These are phyloP conservation scores for Magallana angulata DNA, from an alignment of 1,140 invertebrate genomes.

Conservation along the genomic window DNA sequence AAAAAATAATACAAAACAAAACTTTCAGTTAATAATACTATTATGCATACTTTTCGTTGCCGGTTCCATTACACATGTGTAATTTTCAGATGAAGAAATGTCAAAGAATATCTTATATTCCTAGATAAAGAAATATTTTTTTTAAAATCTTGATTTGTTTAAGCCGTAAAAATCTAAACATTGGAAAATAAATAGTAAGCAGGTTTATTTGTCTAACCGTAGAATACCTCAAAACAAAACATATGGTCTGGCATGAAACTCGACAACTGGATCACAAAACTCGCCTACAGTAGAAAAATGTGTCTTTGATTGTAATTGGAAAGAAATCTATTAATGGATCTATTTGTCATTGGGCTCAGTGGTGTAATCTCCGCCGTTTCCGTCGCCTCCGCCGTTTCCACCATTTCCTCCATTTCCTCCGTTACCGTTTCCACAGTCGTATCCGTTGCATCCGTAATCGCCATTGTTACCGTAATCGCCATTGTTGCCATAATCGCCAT, in stretches of 20 bases:
- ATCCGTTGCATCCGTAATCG: not conserved
- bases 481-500: not conserved
- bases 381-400: not conserved
- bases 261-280: not conserved
- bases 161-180: too few species aligned
- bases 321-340: not conserved
- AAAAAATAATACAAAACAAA: conserved; percentile 1
- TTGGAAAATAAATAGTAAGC: too few species aligned
- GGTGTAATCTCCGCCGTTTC: not conserved
- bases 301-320: conserved; percentile 17
- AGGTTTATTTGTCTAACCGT: not conserved
- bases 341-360: not conserved
- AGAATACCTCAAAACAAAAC: not conserved
- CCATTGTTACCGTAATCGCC: not conserved
- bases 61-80: not conserved
- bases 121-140: too few species aligned
- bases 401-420: not conserved
- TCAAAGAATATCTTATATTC: too few species aligned
- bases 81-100: not conserved
- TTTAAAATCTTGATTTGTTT: too few species aligned
- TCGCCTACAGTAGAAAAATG: not conserved
- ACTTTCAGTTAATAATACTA: not conserved
- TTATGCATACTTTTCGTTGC: conserved; percentile 1
- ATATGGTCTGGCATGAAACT: not conserved
- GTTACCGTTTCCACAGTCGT: not conserved